Percentiles rank a stretch among this genome's conserved stretches.
Conservation (phyloP, 2,888 invertebrate genomes). For the Drosophila nr. perissopoda region DNA sequence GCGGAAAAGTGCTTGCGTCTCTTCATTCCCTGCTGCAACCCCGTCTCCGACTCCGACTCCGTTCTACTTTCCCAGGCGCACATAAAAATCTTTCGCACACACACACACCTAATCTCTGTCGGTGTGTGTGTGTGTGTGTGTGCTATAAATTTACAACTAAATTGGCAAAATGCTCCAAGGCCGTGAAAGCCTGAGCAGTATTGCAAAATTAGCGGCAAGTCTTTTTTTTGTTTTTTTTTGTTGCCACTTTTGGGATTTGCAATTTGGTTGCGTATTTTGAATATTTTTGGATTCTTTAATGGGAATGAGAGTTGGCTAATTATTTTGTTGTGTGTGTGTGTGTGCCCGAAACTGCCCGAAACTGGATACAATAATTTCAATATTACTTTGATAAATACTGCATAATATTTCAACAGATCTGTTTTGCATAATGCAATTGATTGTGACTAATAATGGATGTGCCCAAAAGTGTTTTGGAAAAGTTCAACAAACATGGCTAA, state of each 20-base stretch:
- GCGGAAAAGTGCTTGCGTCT: constrained; percentile 7
- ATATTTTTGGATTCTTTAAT: constrained; percentile 8
- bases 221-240: constrained; percentile 6
- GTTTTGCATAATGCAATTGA: background rate
- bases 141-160: constrained; percentile 69
- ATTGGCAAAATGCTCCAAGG: constrained; percentile 61
- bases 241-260: constrained; percentile 20
- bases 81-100: constrained; percentile 49
- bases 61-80: constrained; percentile 40
- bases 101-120: constrained; percentile 51
- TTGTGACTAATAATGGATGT: background rate
- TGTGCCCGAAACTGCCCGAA: background rate
- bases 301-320: constrained; percentile 35
- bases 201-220: constrained; percentile 53
- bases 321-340: constrained; percentile 36
- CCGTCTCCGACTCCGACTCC: background rate
- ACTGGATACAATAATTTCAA: background rate
- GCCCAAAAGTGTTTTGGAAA: background rate
- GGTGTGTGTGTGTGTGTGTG: constrained; percentile 26
- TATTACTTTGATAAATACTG: background rate
- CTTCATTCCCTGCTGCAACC: constrained; percentile 10
- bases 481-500: background rate
- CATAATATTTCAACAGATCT: background rate
- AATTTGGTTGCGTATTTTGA: constrained; percentile 14
- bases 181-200: constrained; percentile 56